Conservation (phyloP, 2,797 vertebrate genomes). For the Liasis olivaceus region DNA sequence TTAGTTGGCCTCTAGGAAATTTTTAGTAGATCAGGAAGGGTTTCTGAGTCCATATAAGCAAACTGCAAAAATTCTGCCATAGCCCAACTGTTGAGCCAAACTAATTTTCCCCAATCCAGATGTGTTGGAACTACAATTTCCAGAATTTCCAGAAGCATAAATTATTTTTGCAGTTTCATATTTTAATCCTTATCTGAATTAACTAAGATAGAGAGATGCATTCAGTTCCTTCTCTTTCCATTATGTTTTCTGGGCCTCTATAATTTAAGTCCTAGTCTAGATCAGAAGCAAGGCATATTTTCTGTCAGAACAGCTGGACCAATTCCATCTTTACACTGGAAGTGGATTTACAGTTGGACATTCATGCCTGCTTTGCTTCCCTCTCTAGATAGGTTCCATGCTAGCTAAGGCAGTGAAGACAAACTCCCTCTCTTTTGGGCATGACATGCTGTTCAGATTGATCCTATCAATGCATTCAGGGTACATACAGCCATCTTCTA, state of each 20-base stretch:
- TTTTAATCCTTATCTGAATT: background rate
- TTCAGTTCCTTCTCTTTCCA: background rate
- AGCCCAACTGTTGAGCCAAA: background rate
- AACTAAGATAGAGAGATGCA: background rate
- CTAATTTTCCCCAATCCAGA: background rate
- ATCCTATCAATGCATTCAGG: background rate
- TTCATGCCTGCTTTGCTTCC: background rate
- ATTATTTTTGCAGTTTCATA: background rate
- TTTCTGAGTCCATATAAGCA: background rate
- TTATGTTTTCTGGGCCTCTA: background rate
- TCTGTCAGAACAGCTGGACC: background rate
- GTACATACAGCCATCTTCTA: background rate
- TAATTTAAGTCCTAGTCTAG: background rate
- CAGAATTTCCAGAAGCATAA: background rate
- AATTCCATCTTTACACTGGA: background rate
- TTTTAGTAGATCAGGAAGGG: background rate
- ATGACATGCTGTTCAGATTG: background rate
- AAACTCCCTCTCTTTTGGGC: background rate
- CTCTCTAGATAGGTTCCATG: background rate
- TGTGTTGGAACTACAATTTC: background rate
- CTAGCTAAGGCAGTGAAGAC: background rate
- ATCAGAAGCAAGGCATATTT: background rate
- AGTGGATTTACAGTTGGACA: background rate
- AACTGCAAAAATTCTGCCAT: background rate
- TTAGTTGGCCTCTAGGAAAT: background rate